phyloP scores from a whole-genome alignment of 2,888 invertebrate genomes.

The Masnerella sp. region DNA sequence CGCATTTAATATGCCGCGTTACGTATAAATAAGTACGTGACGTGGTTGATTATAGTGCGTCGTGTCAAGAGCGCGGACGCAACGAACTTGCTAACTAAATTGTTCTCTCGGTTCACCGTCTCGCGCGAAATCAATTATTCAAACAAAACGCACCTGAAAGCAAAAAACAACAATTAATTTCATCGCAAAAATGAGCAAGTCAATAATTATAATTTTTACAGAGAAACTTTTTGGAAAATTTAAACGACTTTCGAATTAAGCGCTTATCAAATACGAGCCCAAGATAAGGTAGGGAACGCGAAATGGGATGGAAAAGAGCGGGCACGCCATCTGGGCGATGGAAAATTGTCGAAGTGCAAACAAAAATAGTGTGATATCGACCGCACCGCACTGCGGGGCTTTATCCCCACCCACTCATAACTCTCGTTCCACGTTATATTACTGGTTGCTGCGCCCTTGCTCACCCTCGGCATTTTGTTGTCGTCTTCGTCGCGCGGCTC shows the following conservation, averaged over 20 bases:
- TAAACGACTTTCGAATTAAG: too few species aligned
- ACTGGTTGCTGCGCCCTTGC: slow-evolving; percentile 33
- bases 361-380: slow-evolving; percentile 74
- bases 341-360: slow-evolving; percentile 58
- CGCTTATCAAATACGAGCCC: too few species aligned
- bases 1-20: slow-evolving; percentile 1
- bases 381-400: slow-evolving; percentile 78
- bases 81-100: slow-evolving; percentile 15
- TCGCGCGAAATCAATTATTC: too few species aligned
- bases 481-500: slow-evolving; percentile 22
- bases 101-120: too few species aligned
- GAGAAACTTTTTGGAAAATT: too few species aligned
- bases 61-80: slow-evolving; percentile 16
- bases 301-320: slow-evolving; percentile 33
- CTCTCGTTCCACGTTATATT: slow-evolving; percentile 36
- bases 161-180: too few species aligned
- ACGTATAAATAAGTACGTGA: slow-evolving; percentile 19
- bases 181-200: too few species aligned
- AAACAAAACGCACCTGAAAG: too few species aligned
- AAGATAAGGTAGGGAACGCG: too few species aligned
- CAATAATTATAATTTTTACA: too few species aligned
- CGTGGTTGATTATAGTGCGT: slow-evolving; percentile 10
- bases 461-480: slow-evolving; percentile 39
- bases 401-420: slow-evolving; percentile 70
- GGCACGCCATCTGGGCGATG: slow-evolving; percentile 45